These are phyloP conservation scores for Lepilemur ruficaudatus DNA, from an alignment of 2,797 vertebrate species.

Conservation along the genomic window DNA sequence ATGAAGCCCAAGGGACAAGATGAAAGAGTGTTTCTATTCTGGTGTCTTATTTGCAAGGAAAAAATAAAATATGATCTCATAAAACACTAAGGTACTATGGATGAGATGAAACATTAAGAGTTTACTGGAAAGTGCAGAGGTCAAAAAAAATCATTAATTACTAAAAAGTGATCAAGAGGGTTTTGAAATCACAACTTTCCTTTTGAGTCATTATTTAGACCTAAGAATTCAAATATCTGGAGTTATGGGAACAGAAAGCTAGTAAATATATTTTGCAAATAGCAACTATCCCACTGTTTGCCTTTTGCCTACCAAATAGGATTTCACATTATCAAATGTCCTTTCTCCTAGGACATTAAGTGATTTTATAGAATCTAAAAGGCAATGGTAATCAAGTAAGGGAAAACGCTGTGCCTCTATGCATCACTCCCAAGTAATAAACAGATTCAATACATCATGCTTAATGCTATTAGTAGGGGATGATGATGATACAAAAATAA, in stretches of 20 bases:
- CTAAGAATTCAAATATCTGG: conserved; percentile 47
- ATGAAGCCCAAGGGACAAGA: neutral
- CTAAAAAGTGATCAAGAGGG: conserved; percentile 23
- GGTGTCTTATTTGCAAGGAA: conserved; percentile 1
- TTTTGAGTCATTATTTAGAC: conserved; percentile 40
- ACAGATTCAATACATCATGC: neutral
- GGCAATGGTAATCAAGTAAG: conserved; percentile 10
- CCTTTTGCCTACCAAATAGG: conserved; percentile 55
- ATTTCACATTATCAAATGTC: conserved; percentile 39
- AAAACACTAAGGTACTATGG: neutral
- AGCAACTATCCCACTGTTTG: conserved; percentile 19
- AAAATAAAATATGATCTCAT: conserved; percentile 38
- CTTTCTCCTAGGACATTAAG: conserved; percentile 25
- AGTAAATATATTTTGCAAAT: conserved; percentile 52
- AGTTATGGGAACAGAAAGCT: neutral
- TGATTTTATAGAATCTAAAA: conserved; percentile 26
- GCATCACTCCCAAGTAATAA: neutral
- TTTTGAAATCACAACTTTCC: conserved; percentile 42
- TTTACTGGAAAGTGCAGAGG: conserved; percentile 15
- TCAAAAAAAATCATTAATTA: neutral
- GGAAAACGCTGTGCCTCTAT: neutral
- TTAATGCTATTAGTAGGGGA: neutral
- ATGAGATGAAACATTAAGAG: conserved; percentile 34
- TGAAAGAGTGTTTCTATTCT: conserved; percentile 30
- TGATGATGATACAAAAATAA: neutral